Evolutionary conservation across 2,113 vertebrate species (phyloP).

Genomic region (Triplophysa rosa): DNA sequence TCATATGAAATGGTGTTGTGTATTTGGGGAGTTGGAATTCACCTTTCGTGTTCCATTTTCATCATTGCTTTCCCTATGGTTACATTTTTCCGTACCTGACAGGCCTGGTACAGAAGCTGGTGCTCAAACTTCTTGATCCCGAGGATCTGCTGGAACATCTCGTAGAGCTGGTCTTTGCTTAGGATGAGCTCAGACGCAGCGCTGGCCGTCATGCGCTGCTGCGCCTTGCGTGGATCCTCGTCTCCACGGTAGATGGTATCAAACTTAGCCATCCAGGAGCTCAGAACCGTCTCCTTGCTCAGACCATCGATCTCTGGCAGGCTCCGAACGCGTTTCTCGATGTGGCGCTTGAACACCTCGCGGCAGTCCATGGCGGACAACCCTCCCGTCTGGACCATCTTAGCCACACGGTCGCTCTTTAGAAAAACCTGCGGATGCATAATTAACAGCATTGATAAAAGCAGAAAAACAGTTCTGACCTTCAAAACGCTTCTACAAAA

Average conservation of each 20-base stretch:
- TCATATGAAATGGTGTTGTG: too few species aligned
- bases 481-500: conserved; percentile 28
- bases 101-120: conserved; percentile 96
- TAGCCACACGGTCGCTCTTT: conserved; percentile 95
- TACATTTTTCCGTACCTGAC: conserved; percentile 82
- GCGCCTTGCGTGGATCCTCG: conserved; percentile 96
- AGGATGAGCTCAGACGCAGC: conserved; percentile 97
- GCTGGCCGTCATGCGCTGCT: conserved; percentile 96
- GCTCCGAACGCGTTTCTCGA: conserved; percentile 96
- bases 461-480: background rate
- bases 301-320: conserved; percentile 95
- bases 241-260: conserved; percentile 98
- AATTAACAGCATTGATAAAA: conserved; percentile 37
- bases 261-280: conserved; percentile 99
- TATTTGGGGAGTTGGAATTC: too few species aligned
- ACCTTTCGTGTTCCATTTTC: too few species aligned
- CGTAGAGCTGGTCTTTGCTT: conserved; percentile 98
- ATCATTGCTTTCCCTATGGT: too few species aligned
- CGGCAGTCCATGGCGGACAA: conserved; percentile 93
- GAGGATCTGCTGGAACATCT: conserved; percentile 99
- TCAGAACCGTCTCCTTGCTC: conserved; percentile 98
- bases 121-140: conserved; percentile 99
- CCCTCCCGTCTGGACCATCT: conserved; percentile 97
- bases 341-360: conserved; percentile 99
- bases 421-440: conserved; percentile 84